Evolutionary conservation across 1,140 invertebrate species (phyloP).

Genomic region (Trichonephila inaurata): DNA sequence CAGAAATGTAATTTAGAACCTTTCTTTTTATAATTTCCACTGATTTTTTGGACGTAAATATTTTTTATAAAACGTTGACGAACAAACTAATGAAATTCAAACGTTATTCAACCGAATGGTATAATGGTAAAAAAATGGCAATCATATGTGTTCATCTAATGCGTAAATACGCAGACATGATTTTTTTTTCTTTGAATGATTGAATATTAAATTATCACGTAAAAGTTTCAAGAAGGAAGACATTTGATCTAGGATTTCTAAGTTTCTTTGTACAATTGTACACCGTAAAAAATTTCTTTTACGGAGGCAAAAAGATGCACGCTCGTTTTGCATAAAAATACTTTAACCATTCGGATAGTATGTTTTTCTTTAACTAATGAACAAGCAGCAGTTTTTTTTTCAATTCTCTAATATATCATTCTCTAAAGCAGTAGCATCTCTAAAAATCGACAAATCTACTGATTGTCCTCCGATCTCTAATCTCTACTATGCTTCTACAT

Average conservation of each 20-base stretch:
- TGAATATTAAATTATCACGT: constrained; percentile 26
- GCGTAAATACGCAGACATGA: neutral
- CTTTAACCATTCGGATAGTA: constrained; percentile 40
- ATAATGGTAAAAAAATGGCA: no score
- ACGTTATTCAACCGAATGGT: no score
- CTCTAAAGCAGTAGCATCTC: constrained; percentile 66
- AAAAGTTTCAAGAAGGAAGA: constrained; percentile 59
- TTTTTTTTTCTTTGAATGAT: constrained; percentile 11
- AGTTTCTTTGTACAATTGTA: constrained; percentile 60
- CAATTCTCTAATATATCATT: constrained; percentile 44
- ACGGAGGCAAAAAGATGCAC: constrained; percentile 27
- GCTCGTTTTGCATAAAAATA: constrained; percentile 68
- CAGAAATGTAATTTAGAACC: no score
- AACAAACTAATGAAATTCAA: no score
- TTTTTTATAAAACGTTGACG: no score
- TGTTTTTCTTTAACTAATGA: constrained; percentile 43
- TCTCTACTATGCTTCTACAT: constrained; percentile 39
- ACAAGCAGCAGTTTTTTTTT: constrained; percentile 24
- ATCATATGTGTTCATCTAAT: no score
- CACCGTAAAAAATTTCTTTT: constrained; percentile 51
- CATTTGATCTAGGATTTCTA: constrained; percentile 67
- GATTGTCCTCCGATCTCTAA: constrained; percentile 66
- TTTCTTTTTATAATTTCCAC: no score
- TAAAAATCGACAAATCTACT: constrained; percentile 67
- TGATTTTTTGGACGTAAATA: no score